A percentile compares a stretch with the other conserved stretches of the same genome.
Evolutionary conservation across 2,888 invertebrate genomes (phyloP).

Genomic region (Zaprionus lineosus): DNA sequence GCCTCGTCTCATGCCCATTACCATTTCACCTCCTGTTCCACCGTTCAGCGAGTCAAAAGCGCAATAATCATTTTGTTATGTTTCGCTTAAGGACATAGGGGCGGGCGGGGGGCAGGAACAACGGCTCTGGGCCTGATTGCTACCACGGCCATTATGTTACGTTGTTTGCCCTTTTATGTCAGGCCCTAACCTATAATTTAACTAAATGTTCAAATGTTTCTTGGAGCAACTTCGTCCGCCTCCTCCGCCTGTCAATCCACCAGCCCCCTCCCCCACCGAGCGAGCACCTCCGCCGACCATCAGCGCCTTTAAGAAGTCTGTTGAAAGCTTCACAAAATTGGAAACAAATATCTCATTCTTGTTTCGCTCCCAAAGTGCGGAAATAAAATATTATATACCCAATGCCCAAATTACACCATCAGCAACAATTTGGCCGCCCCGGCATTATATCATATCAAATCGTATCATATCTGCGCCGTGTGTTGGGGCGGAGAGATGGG

Average conservation of each 20-base stretch:
- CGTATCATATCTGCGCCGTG: conserved; percentile 25
- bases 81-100: conserved; percentile 15
- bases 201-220: conserved; percentile 79
- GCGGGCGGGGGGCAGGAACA: not conserved
- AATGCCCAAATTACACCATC: conserved; percentile 47
- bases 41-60: conserved; percentile 38
- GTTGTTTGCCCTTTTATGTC: conserved; percentile 80
- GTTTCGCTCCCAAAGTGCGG: conserved; percentile 67
- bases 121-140: conserved; percentile 55
- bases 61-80: conserved; percentile 76
- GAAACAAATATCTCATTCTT: conserved; percentile 63
- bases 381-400: conserved; percentile 78
- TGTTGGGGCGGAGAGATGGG: too few species aligned
- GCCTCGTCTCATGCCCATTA: too few species aligned
- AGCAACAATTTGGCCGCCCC: conserved; percentile 41
- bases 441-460: conserved; percentile 22
- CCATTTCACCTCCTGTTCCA: conserved; percentile 1
- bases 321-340: conserved; percentile 70
- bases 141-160: conserved; percentile 76
- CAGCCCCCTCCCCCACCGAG: conserved; percentile 1
- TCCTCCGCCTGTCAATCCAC: conserved; percentile 6
- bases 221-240: conserved; percentile 34
- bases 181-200: conserved; percentile 80
- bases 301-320: too few species aligned
- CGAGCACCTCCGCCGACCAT: conserved; percentile 22